Conservation (phyloP, 2,888 invertebrate species). For the Drymonia ruficornis region DNA sequence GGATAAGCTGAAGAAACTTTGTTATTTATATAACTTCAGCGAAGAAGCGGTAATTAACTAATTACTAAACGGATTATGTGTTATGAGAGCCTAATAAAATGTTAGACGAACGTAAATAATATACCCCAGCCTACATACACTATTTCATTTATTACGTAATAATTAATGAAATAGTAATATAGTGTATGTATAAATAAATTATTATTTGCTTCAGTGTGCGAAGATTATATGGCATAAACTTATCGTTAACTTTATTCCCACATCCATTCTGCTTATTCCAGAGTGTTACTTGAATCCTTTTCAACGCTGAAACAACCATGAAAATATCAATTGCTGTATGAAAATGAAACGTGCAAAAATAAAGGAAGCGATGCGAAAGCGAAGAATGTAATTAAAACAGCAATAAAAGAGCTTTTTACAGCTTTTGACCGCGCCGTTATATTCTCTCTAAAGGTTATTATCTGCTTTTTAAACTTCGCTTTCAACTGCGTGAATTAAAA, state of each 20-base stretch:
- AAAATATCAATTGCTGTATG: conserved; percentile 46
- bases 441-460: conserved; percentile 69
- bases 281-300: no score
- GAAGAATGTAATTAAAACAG: conserved; percentile 77
- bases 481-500: conserved; percentile 72
- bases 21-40: conserved; percentile 61
- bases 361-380: conserved; percentile 56
- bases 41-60: conserved; percentile 55
- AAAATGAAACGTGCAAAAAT: conserved; percentile 57
- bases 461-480: conserved; percentile 76
- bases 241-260: no score
- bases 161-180: no score
- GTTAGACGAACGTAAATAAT: background rate
- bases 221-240: no score
- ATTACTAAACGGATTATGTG: conserved; percentile 51
- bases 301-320: background rate
- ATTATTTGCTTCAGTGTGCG: no score
- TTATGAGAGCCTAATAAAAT: background rate
- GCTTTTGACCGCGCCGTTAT: conserved; percentile 64
- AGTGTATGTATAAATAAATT: no score
- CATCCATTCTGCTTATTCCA: no score
- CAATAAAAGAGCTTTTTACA: conserved; percentile 73
- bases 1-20: conserved; percentile 63
- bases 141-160: background rate
- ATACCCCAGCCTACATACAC: no score